Evolutionary conservation across 2,113 vertebrate species (phyloP), one percentile per base, ranked within the genome.

Genomic region (Scytalopus superciliaris): DNA sequence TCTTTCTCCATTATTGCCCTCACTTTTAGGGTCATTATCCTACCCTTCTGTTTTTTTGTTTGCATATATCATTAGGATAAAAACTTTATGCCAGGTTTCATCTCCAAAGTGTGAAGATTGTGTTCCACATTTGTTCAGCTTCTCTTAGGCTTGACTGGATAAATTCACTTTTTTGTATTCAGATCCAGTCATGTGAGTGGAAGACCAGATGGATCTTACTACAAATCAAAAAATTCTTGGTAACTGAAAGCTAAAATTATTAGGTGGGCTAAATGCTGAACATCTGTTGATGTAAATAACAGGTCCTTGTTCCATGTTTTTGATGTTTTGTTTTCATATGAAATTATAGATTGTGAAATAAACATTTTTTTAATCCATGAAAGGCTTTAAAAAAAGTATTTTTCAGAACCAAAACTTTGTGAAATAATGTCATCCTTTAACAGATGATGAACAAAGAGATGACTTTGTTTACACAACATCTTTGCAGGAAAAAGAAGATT

Each of bases 211-310:
- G 96, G 97, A 96, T 96, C 77, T 87, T 87, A 88, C 37, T 96
- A 96, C 40, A 87, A 93, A 96, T 97, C 87, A 97, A 95, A 50
- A 96, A 97, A 97, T 97, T 97, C 93, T 96, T 97, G 50, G 75
- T 97, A 97, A 98, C 93, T 94, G 83, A 98, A 97, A 97, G 90
- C 93, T 96, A 92, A 97, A 97, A 95, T 84, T 97, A 94, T 97
- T 97, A 97, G 84, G 75, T 93, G 91, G 86, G 66, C 91, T 97
- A 95, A 97, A 97, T 72, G 67, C 66, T 95, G 94, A 97, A 97
- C 97, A 98, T 97, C 97, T 98, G 96, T 97, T 98, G 89, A 93
- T 96, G 93, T 96, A 97, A 97, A 97, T 96, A 97, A 89, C 83
- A 96, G 69, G 94, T 95, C 79, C 84, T 93, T 55, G 44, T 94